Base-by-base conservation (phyloP, 1,140 invertebrate species). In the Drosophila chauvacae region DNA sequence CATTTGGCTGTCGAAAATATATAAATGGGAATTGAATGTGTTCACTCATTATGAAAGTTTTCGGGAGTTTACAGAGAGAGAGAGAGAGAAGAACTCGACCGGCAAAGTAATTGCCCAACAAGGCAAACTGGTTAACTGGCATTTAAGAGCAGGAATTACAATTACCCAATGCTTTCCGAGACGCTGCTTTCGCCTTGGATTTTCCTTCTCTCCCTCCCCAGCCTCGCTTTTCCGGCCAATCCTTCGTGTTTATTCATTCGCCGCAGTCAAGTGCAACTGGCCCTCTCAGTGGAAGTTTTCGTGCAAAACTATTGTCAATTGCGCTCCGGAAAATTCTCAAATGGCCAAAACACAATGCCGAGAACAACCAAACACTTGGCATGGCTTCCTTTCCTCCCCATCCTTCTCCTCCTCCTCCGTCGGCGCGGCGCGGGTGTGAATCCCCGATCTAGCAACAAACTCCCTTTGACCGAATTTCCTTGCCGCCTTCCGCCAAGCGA, bases 391-490 rank as follows among this genome's bases (percentile, higher is more conserved):
- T 51, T 51, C n/a, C 28, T 18, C 16, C 9, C 16, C 26, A 5
- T 11, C 26, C 48, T 11, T 4, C 23, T 28, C 23, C 14, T 26
- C 47, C 56, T 16, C 16, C 56, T 11, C 28, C n/a, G 3, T 18
- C 16, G 28, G 1, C 26, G 23, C 11, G 11, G 35, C 18, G 58
- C 20, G 16, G 41, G 33, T 76, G 45, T 42, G 63, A 55, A 35
- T 56, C 45, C 45, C 59, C 62, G 11, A 51, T 33, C 50, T 41
- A 47, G 48, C 80, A 87, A 79, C 79, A 77, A 80, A 74, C 62
- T 77, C 69, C 69, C 72, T 82, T 77, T 80, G 72, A 74, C 80
- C 84, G 66, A 82, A 77, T 84, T 84, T 80, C 58, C 83, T 86
- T 61, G 66, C 51, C 74, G 80, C 69, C 74, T 66, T 70, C 62